Evolutionary conservation across 2,797 vertebrate genomes (phyloP).

Genomic region (Selene dorsalis): DNA sequence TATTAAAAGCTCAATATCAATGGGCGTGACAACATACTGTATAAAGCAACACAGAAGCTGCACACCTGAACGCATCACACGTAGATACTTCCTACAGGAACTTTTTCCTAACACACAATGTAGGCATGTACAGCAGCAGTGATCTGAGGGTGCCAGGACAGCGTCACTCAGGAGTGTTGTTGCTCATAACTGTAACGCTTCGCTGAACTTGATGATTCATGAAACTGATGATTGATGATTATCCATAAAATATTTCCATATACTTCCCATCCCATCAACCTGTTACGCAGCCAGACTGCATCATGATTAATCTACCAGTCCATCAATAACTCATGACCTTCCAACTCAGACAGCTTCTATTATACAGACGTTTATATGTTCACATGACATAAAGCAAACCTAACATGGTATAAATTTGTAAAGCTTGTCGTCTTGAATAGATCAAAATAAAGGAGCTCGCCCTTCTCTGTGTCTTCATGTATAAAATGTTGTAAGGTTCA

Average conservation of each 20-base stretch:
- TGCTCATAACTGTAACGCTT: slow-evolving; percentile 33
- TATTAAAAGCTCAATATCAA: slow-evolving; percentile 25
- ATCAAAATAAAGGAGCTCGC: neutral
- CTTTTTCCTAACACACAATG: neutral
- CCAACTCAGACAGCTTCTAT: slow-evolving; percentile 17
- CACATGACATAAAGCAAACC: slow-evolving; percentile 35
- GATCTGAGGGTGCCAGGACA: slow-evolving; percentile 1
- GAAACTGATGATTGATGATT: slow-evolving; percentile 60
- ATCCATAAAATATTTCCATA: slow-evolving; percentile 60
- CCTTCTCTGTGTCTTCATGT: neutral
- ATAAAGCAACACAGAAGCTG: neutral
- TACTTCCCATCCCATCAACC: slow-evolving; percentile 27
- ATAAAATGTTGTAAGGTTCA: neutral
- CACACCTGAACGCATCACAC: neutral
- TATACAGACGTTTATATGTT: slow-evolving; percentile 31
- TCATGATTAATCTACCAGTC: slow-evolving; percentile 57
- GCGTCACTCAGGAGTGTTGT: slow-evolving; percentile 33
- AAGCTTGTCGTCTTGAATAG: neutral
- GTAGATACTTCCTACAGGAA: neutral
- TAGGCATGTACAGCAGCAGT: no score
- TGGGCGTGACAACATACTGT: neutral
- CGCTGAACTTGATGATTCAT: slow-evolving; percentile 54
- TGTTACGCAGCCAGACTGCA: slow-evolving; percentile 24
- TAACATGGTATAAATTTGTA: slow-evolving; percentile 10
- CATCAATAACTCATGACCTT: slow-evolving; percentile 56